Evolutionary conservation across 1,140 invertebrate genomes (phyloP).

Genomic region (Amyelois transitella): DNA sequence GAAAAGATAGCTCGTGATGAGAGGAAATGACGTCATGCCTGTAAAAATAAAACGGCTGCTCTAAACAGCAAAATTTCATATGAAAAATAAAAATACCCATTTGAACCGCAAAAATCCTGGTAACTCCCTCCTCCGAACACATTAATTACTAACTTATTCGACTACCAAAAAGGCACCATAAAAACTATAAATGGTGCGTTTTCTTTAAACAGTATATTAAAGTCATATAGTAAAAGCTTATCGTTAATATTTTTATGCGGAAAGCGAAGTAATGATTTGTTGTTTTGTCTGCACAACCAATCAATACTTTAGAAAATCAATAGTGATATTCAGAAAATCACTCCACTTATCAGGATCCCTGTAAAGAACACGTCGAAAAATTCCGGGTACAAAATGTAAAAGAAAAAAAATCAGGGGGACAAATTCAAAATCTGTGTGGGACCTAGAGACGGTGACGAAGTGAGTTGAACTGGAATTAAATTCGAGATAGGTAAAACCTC

Average conservation of each 20-base stretch:
- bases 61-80: slow-evolving; percentile 49
- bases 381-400: slow-evolving; percentile 10
- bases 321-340: not conserved
- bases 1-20: slow-evolving; percentile 3
- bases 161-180: slow-evolving; percentile 28
- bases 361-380: slow-evolving; percentile 14
- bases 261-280: slow-evolving; percentile 5
- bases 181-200: slow-evolving; percentile 5
- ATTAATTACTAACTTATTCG: slow-evolving; percentile 28
- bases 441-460: slow-evolving; percentile 11
- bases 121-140: slow-evolving; percentile 31
- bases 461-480: slow-evolving; percentile 10
- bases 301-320: slow-evolving; percentile 3
- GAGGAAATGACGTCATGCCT: slow-evolving; percentile 12
- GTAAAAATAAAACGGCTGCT: slow-evolving; percentile 29
- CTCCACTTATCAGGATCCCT: slow-evolving; percentile 28
- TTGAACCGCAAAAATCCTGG: slow-evolving; percentile 57
- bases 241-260: slow-evolving; percentile 20
- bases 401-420: slow-evolving; percentile 11
- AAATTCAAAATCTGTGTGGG: slow-evolving; percentile 9
- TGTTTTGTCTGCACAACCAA: slow-evolving; percentile 9
- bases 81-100: slow-evolving; percentile 12
- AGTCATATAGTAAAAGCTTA: slow-evolving; percentile 17
- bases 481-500: slow-evolving; percentile 2
- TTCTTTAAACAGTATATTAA: slow-evolving; percentile 10